These are phyloP conservation scores for Caradrina clavipalpis DNA, from an alignment of 2,888 invertebrate species.

Conservation along the genomic window DNA sequence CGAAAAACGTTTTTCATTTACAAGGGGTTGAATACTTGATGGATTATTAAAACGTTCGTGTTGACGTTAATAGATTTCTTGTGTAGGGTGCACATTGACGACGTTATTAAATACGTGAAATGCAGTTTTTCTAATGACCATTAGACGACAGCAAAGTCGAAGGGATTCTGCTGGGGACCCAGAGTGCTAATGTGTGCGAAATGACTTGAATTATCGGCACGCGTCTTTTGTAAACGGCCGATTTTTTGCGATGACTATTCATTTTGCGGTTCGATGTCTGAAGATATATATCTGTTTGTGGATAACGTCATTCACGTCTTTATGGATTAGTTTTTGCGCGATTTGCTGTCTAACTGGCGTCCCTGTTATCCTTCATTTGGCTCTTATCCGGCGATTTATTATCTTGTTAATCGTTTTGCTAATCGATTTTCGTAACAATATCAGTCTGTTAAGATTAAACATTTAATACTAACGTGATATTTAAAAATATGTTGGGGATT, in stretches of 20 bases:
- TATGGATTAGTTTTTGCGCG: conserved; percentile 27
- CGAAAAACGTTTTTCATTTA: conserved; percentile 61
- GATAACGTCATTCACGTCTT: conserved; percentile 52
- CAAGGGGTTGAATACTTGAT: conserved; percentile 78
- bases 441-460: not conserved
- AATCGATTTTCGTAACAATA: not conserved
- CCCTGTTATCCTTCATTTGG: not conserved
- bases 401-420: not conserved
- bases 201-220: conserved; percentile 78
- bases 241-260: conserved; percentile 60
- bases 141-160: conserved; percentile 64
- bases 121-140: conserved; percentile 88
- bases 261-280: conserved; percentile 44
- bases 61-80: conserved; percentile 88
- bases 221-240: conserved; percentile 60
- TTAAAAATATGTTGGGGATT: not conserved
- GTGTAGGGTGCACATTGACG: conserved; percentile 81
- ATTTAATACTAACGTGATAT: not conserved
- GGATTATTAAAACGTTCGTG: conserved; percentile 82
- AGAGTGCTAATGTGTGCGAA: conserved; percentile 78
- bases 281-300: conserved; percentile 41
- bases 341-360: conserved; percentile 17
- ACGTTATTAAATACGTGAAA: conserved; percentile 89
- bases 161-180: conserved; percentile 62
- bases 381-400: not conserved